These are phyloP conservation scores for Brevimyrus niger DNA, from an alignment of 2,113 vertebrate genomes.

Conservation along the genomic window DNA sequence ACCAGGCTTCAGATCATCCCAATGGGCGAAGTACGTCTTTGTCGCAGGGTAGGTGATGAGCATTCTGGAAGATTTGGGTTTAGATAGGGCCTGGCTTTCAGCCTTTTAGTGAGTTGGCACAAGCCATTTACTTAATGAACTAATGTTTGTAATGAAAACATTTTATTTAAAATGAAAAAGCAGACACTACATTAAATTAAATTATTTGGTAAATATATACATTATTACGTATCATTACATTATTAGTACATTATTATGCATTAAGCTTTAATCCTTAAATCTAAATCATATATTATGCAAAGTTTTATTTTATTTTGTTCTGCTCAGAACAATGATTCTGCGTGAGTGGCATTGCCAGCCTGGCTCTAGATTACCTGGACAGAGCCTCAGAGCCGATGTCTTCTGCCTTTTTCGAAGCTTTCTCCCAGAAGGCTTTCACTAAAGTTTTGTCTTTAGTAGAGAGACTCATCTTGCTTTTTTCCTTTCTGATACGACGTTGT, in stretches of 20 bases:
- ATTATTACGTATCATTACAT: not conserved
- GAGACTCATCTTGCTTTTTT: slow-evolving; percentile 58
- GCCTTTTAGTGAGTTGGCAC: not conserved
- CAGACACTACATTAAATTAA: not conserved
- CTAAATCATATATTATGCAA: not conserved
- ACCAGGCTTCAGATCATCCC: slow-evolving; percentile 35
- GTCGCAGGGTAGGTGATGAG: slow-evolving; percentile 44
- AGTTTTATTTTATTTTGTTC: not conserved
- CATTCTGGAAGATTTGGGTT: slow-evolving; percentile 43
- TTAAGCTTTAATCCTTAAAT: not conserved
- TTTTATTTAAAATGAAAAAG: not conserved
- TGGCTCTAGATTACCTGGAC: slow-evolving; percentile 51
- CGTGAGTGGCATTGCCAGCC: not conserved
- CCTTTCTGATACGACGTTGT: slow-evolving; percentile 25
- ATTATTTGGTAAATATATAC: not conserved
- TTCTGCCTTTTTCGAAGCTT: slow-evolving; percentile 36
- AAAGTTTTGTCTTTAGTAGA: slow-evolving; percentile 40
- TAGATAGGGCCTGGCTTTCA: not conserved
- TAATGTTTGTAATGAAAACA: not conserved
- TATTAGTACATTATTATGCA: not conserved
- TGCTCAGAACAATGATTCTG: not conserved
- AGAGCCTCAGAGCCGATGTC: slow-evolving; percentile 47
- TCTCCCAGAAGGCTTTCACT: slow-evolving; percentile 56
- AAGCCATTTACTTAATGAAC: not conserved
- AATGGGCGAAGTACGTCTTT: slow-evolving; percentile 45